These are phyloP conservation scores for Ceyx erithaca DNA, from an alignment of 2,797 vertebrate genomes.

Conservation along the genomic window DNA sequence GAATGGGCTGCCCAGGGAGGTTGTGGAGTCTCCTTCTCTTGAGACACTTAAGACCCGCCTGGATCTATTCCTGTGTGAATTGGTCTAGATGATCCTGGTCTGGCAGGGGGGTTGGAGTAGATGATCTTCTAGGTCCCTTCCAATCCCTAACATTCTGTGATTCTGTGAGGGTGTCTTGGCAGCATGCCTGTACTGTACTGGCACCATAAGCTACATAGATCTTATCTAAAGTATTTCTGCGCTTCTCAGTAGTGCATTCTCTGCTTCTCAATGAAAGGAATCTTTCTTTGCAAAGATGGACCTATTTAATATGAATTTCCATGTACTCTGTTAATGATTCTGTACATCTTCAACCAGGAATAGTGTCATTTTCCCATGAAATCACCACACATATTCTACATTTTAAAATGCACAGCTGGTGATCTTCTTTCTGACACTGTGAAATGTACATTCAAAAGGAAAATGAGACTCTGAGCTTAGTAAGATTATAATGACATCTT, in stretches of 20 bases:
- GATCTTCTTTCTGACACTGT: not conserved
- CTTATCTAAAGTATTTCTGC: not conserved
- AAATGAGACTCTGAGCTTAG: not conserved
- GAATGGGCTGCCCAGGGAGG: no score
- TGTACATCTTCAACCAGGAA: not conserved
- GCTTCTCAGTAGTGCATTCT: not conserved
- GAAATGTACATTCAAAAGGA: not conserved
- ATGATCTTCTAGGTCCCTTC: no score
- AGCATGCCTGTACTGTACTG: rapidly evolving
- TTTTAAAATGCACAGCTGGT: not conserved
- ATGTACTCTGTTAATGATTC: not conserved
- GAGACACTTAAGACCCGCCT: no score
- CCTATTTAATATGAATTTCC: not conserved
- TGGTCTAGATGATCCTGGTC: no score
- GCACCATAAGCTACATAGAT: not conserved
- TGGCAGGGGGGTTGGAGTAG: no score
- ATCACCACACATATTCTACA: not conserved
- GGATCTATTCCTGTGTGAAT: no score
- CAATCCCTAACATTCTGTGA: no score
- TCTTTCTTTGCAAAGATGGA: not conserved
- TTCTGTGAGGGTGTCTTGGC: not conserved
- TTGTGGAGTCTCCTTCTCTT: no score
- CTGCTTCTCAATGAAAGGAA: not conserved
- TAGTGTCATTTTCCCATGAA: not conserved
- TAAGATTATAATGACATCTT: not conserved